Base-by-base conservation (phyloP, 2,113 vertebrate genomes). In the Ranitomeya variabilis region DNA sequence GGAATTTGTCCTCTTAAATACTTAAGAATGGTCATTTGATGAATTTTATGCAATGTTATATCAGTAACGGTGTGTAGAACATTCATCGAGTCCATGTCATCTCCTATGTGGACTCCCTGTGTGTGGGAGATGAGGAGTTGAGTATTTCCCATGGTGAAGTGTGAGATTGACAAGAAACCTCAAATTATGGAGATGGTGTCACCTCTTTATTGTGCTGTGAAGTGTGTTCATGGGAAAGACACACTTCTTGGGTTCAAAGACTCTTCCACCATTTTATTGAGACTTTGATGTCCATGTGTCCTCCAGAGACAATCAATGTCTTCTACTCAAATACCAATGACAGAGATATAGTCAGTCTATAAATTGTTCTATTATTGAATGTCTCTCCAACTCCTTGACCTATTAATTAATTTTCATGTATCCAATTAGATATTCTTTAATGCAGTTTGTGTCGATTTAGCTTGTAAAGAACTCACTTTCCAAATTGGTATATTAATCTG, bases 161-260 rank as follows among this genome's bases (percentile, higher is more conserved):
- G 85, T 79, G 21, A 78, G 66, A 54, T 23, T 78, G 54, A 26
- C 85, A 77, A 64, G 74, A 16, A 78, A 8, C 11, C 51, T 62
- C 45, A 79, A 78, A 66, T 78, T 86, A 76, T 86, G n/a, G 59
- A 54, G 74, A 15, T 23, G 7, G 45, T 51, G 45, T 86, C 84
- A 76, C 71, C 52, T 86, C 57, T 76, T 19, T 62, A 76, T 77
- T 57, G 74, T 52, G 57, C 62, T 51, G 21, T 19, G 55, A 88
- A 88, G 86, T 82, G 86, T 81, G 86, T 60, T 21, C 86, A 23
- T 76, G 86, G 79, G 67, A 88, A 88, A 88, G 79, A 57, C 86
- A 88, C 86, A 88, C 86, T 88, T 71, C 79, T 69, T 7, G 45
- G 6, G 13, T 37, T 52, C 23, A 15, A 76, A 26, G 26, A 64